Conservation (phyloP, 2,797 vertebrate species). For the Hydrocynus forskahlii region DNA sequence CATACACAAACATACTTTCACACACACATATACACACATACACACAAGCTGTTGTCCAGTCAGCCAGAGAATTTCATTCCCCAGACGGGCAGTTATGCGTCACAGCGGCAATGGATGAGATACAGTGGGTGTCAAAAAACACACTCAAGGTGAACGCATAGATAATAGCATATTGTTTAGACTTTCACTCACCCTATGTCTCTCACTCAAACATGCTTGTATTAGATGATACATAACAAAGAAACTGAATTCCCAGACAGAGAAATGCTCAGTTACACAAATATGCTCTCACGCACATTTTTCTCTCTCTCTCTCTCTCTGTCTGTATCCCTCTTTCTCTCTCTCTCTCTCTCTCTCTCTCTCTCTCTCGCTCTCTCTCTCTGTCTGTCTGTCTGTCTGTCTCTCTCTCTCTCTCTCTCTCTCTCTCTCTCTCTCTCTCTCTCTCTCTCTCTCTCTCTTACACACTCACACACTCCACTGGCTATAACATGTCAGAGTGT, state of each 20-base stretch:
- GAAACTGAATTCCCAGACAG: constrained; percentile 13
- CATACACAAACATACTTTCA: constrained; percentile 45
- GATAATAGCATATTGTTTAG: neutral
- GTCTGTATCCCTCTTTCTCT: too few relatives aligned
- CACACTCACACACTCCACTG: constrained; percentile 33
- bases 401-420: too few relatives aligned
- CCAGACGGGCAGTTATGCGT: neutral
- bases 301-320: too few relatives aligned
- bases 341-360: too few relatives aligned
- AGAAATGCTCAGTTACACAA: neutral
- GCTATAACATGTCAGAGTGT: constrained; percentile 10
- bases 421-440: constrained; percentile 5
- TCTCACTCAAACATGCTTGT: neutral
- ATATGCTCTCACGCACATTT: neutral
- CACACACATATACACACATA: constrained; percentile 20
- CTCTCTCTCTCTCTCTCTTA: neutral
- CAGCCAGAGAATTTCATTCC: constrained; percentile 18
- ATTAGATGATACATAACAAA: neutral
- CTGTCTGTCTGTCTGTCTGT: too few relatives aligned
- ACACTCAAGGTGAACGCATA: neutral
- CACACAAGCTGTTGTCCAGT: neutral
- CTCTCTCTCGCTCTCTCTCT: too few relatives aligned
- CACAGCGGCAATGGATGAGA: neutral
- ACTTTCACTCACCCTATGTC: neutral
- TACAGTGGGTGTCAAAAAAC: neutral